Conservation (phyloP, 1,140 invertebrate species). For the Linepithema humile region DNA sequence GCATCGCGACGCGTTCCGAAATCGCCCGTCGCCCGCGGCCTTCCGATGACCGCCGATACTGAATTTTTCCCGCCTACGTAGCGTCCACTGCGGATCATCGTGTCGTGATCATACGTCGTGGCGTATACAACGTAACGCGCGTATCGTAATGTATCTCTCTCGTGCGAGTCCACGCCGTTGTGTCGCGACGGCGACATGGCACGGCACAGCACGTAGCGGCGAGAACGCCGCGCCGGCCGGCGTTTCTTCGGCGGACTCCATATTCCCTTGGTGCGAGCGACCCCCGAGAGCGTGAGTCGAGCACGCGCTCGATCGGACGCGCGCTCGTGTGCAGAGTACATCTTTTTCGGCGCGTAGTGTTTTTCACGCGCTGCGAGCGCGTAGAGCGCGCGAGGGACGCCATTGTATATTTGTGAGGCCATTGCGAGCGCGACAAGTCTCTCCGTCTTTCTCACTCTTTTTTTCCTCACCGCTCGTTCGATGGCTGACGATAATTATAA, state of each 20-base stretch:
- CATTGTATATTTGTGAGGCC: slow-evolving; percentile 67
- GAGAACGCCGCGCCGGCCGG: slow-evolving; percentile 78
- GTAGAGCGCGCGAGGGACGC: slow-evolving; percentile 65
- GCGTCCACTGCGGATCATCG: slow-evolving; percentile 17
- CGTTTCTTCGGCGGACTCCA: slow-evolving; percentile 66
- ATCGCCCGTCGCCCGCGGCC: not conserved
- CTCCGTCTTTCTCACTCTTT: not conserved
- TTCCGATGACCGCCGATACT: not conserved
- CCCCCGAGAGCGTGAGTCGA: not conserved
- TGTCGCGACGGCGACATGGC: slow-evolving; percentile 50
- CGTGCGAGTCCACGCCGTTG: not conserved
- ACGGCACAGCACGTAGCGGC: slow-evolving; percentile 45
- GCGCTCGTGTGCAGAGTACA: not conserved
- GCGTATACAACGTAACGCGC: not conserved
- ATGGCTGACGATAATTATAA: slow-evolving; percentile 47
- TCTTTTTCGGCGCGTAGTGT: slow-evolving; percentile 29
- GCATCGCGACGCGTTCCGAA: slow-evolving; percentile 29
- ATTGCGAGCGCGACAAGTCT: slow-evolving; percentile 57
- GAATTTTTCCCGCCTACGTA: slow-evolving; percentile 27
- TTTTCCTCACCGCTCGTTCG: slow-evolving; percentile 3
- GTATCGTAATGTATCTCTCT: not conserved
- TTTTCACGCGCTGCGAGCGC: slow-evolving; percentile 9
- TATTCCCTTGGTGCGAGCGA: slow-evolving; percentile 15
- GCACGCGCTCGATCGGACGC: slow-evolving; percentile 38
- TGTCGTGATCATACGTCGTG: not conserved